Evolutionary conservation across 2,113 vertebrate species (phyloP).

Genomic region (cat (Felis catus)): DNA sequence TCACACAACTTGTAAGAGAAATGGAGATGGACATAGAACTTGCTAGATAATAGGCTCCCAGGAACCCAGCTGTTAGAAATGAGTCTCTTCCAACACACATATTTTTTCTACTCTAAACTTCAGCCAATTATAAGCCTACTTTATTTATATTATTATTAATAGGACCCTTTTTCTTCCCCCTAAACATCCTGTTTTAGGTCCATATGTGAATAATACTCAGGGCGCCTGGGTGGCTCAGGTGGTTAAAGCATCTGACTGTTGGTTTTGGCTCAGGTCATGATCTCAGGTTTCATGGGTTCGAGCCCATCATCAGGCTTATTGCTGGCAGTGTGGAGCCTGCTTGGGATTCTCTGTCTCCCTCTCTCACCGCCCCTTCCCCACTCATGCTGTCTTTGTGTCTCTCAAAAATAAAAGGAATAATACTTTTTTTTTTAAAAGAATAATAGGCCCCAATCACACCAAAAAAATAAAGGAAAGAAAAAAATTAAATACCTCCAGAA

Average conservation of each 20-base stretch:
- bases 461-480: neutral
- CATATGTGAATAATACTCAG: neutral
- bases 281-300: too few species aligned
- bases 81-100: neutral
- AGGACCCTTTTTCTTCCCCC: neutral
- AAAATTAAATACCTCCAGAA: neutral
- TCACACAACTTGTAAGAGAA: neutral
- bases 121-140: neutral
- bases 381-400: too few species aligned
- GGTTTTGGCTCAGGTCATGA: too few species aligned
- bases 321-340: too few species aligned
- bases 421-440: neutral
- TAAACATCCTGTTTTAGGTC: neutral
- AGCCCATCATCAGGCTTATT: too few species aligned
- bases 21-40: neutral
- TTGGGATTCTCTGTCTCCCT: too few species aligned
- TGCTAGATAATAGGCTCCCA: neutral
- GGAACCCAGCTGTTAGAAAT: neutral
- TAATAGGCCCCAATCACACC: neutral
- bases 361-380: too few species aligned
- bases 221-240: too few species aligned
- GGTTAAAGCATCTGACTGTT: too few species aligned
- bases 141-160: neutral
- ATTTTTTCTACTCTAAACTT: neutral
- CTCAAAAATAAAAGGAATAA: too few species aligned